Evolutionary conservation across 2,888 invertebrate species (phyloP), one percentile per base, ranked within the genome.

Genomic region (Dryadula phaetusa): DNA sequence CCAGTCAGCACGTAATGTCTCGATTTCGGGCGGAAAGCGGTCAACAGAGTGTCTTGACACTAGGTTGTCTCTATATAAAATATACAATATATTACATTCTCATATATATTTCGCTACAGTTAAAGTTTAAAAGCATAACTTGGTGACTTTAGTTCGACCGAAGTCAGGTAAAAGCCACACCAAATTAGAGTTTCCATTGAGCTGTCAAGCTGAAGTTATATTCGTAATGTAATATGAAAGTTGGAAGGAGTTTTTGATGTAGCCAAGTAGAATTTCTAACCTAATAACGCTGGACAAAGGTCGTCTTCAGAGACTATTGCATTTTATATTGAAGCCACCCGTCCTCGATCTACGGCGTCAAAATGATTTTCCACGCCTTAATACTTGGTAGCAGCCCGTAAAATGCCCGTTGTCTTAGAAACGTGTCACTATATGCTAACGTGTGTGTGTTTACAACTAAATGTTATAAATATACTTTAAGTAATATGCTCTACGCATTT

Each of bases 231-330:
- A 54, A 40, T 56, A 56, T 20, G n/a, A 40, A 54, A 54, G 56
- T 40, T 56, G 56, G 56, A 40, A 56, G 40, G 40, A 56, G 60
- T 42, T 60, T 42, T 60, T 60, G 60, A 56, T 40, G 37, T 56
- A 37, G 56, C 56, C 37, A 56, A 56, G 56, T 56, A 22, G 37
- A 37, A 40, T 22, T 56, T 40, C 37, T 56, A 56, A 56, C 40
- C 37, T 56, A 56, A 56, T 56, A 56, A 56, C 8, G 18, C 10
- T 8, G 56, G 56, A 56, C 56, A 56, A 25, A 56, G 56, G 56
- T 40, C 54, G 54, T 12, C 25, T 56, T 40, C 37, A 56, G 56
- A n/a, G 56, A 40, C 40, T 40, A 40, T 56, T 56, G 56, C 56
- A 56, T 56, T 56, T 56, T 56, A 56, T 56, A 25, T 37, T 37